Conservation (phyloP, 2,113 vertebrate genomes). For the Pituophis catenifer region DNA sequence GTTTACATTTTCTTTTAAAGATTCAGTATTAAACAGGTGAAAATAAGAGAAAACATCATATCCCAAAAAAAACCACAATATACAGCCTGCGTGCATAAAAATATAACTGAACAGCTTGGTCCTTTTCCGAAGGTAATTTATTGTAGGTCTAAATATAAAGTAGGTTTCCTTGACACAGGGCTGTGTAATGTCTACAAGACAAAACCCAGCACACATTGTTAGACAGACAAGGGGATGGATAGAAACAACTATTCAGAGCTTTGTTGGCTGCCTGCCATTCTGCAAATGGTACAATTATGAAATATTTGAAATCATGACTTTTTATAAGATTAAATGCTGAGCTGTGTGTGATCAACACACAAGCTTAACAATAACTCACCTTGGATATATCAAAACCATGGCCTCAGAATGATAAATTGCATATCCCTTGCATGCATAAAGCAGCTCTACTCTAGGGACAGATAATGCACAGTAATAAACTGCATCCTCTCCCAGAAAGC, state of each 20-base stretch:
- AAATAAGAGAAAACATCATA: conserved; percentile 50
- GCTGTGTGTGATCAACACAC: conserved; percentile 55
- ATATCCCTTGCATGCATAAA: conserved; percentile 34
- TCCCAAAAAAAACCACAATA: conserved; percentile 52
- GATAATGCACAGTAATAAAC: background rate
- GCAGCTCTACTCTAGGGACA: background rate
- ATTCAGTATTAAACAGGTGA: conserved; percentile 9
- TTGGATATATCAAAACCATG: conserved; percentile 45
- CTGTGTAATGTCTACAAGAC: conserved; percentile 63
- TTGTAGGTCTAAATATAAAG: conserved; percentile 66
- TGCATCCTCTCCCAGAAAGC: background rate
- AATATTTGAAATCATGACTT: conserved; percentile 68
- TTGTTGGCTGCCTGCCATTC: conserved; percentile 62
- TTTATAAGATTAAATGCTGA: conserved; percentile 63
- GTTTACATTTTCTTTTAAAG: conserved; percentile 31
- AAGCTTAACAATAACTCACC: conserved; percentile 47
- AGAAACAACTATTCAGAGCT: conserved; percentile 69
- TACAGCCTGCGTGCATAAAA: conserved; percentile 45
- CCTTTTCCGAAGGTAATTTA: conserved; percentile 58
- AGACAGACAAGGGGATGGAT: conserved; percentile 67
- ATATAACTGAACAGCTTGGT: conserved; percentile 51
- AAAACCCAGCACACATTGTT: conserved; percentile 60
- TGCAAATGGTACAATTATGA: conserved; percentile 67
- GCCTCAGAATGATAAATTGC: conserved; percentile 40
- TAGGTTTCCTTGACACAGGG: conserved; percentile 64